A percentile compares a stretch with the other conserved stretches of the same genome.
Evolutionary conservation across 2,113 vertebrate species (phyloP).

Genomic region (Platysteira castanea): DNA sequence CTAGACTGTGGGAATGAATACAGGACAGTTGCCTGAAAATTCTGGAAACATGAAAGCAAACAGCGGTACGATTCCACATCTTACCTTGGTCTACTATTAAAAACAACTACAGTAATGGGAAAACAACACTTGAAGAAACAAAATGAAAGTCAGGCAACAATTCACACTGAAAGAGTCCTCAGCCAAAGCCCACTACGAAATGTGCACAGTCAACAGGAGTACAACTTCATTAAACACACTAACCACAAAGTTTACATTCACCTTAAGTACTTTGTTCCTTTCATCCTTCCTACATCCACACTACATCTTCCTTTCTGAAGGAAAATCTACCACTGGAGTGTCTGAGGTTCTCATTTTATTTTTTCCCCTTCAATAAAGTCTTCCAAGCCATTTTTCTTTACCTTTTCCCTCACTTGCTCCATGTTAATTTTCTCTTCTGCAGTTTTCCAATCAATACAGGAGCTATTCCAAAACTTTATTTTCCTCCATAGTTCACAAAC

Average conservation of each 20-base stretch:
- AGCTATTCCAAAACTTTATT: not conserved
- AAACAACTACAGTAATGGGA: not conserved
- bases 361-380: not conserved
- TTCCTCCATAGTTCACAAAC: not conserved
- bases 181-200: not conserved
- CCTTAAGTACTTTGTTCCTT: not conserved
- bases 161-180: not conserved
- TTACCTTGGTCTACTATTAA: not conserved
- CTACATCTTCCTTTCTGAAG: not conserved
- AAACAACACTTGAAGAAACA: not conserved
- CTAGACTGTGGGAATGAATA: not conserved
- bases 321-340: not conserved
- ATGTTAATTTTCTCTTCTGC: not conserved
- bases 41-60: not conserved
- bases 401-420: not conserved
- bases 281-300: not conserved
- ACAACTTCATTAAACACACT: not conserved
- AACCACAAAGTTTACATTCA: not conserved
- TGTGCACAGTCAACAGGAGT: not conserved
- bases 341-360: not conserved
- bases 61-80: not conserved
- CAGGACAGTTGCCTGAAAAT: not conserved
- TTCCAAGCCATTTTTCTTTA: not conserved
- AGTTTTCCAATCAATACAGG: not conserved
- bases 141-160: not conserved